A percentile compares a stretch with the other conserved stretches of the same genome.
phyloP scores from a whole-genome alignment of 2,113 vertebrate species.

The Stomatorhinus ivindoensis region DNA sequence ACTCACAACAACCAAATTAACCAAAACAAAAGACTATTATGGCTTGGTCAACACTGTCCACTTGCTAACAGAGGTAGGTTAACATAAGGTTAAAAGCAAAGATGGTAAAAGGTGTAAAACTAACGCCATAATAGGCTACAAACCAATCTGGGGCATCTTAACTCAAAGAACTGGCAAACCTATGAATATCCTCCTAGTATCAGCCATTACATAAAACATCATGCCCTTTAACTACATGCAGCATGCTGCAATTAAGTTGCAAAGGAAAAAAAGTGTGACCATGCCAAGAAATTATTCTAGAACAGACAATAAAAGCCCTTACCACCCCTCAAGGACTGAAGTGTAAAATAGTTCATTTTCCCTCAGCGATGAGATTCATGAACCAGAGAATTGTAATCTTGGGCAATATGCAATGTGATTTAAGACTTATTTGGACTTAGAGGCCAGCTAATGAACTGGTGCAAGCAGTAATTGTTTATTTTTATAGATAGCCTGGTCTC shows the following conservation, averaged over 20 bases:
- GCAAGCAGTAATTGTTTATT: slow-evolving; percentile 22
- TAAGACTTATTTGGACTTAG: slow-evolving; percentile 26
- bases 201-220: too few relatives aligned
- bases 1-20: too few relatives aligned
- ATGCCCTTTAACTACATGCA: too few relatives aligned
- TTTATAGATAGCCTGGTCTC: slow-evolving; percentile 23
- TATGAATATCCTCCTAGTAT: too few relatives aligned
- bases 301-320: slow-evolving; percentile 48
- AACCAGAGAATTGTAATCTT: slow-evolving; percentile 28
- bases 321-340: slow-evolving; percentile 31
- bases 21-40: too few relatives aligned
- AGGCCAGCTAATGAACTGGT: slow-evolving; percentile 28
- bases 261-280: neutral
- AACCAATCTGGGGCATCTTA: neutral
- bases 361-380: slow-evolving; percentile 17
- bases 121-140: too few relatives aligned
- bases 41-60: too few relatives aligned
- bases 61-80: too few relatives aligned
- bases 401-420: slow-evolving; percentile 28
- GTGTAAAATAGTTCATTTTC: slow-evolving; percentile 19
- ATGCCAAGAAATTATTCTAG: slow-evolving; percentile 43
- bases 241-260: neutral
- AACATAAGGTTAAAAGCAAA: too few relatives aligned
- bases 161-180: too few relatives aligned
- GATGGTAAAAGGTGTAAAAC: neutral